phyloP scores from a whole-genome alignment of 2,113 vertebrate species.

The Corydoras maculifer region DNA sequence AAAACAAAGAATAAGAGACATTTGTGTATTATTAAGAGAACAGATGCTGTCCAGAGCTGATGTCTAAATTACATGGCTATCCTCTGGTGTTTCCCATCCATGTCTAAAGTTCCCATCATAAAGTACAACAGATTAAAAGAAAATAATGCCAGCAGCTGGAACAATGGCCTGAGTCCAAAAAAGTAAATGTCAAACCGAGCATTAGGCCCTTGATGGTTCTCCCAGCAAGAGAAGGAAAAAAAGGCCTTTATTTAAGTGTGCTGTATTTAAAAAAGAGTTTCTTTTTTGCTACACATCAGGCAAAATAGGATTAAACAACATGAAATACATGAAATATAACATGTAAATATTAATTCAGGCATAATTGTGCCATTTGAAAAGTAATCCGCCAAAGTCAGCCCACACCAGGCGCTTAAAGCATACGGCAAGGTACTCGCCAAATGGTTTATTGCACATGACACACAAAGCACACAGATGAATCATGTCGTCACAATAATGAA shows the following conservation, averaged over 20 bases:
- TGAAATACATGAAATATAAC: not conserved
- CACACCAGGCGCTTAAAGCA: too few species aligned
- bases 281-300: not conserved
- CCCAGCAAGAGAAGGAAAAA: not conserved
- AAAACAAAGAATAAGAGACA: conserved; percentile 38
- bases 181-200: conserved; percentile 25
- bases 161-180: conserved; percentile 29
- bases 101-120: conserved; percentile 23
- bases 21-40: conserved; percentile 41
- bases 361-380: too few species aligned
- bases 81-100: conserved; percentile 11
- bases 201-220: not conserved
- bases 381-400: not conserved
- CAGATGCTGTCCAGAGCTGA: not conserved
- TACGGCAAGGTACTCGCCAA: too few species aligned
- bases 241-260: not conserved
- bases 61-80: not conserved
- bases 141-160: conserved; percentile 51
- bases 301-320: conserved; percentile 6
- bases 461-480: too few species aligned
- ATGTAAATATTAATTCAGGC: not conserved
- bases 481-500: too few species aligned
- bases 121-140: conserved; percentile 25
- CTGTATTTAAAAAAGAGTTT: conserved; percentile 23
- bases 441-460: too few species aligned